phyloP scores from a whole-genome alignment of 2,797 vertebrate genomes.

The Siniperca scherzeri region DNA sequence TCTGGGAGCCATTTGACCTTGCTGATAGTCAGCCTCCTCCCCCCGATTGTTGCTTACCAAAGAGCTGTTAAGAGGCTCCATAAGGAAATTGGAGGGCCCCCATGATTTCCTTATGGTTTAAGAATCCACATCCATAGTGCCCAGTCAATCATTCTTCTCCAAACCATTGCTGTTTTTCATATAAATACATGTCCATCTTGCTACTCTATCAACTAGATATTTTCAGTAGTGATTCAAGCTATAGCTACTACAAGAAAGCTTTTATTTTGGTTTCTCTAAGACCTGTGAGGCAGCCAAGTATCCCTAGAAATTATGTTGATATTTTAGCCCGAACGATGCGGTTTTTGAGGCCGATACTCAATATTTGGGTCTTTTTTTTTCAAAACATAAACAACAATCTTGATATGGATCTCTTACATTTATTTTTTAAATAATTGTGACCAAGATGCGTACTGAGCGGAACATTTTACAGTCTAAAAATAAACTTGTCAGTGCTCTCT shows the following conservation, averaged over 20 bases:
- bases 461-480: no score
- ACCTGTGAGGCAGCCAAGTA: background rate
- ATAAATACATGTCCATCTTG: background rate
- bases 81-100: conserved; percentile 29
- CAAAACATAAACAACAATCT: no score
- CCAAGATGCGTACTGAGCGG: no score
- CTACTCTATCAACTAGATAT: background rate
- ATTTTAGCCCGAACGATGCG: background rate
- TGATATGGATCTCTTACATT: no score
- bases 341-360: background rate
- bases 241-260: background rate
- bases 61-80: conserved; percentile 26
- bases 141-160: conserved; percentile 7
- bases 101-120: conserved; percentile 15
- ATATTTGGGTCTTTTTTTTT: no score
- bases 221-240: background rate
- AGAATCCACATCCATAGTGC: conserved; percentile 2
- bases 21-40: conserved; percentile 42
- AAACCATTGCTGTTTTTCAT: background rate
- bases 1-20: conserved; percentile 80
- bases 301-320: background rate
- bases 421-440: no score
- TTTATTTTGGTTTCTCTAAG: background rate
- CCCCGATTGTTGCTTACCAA: conserved; percentile 1
- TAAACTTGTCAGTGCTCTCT: no score